Percentiles rank a stretch among this genome's conserved stretches.
phyloP scores from a whole-genome alignment of 92 coral and sea anemone genomes.

The Actinostola sp. region DNA sequence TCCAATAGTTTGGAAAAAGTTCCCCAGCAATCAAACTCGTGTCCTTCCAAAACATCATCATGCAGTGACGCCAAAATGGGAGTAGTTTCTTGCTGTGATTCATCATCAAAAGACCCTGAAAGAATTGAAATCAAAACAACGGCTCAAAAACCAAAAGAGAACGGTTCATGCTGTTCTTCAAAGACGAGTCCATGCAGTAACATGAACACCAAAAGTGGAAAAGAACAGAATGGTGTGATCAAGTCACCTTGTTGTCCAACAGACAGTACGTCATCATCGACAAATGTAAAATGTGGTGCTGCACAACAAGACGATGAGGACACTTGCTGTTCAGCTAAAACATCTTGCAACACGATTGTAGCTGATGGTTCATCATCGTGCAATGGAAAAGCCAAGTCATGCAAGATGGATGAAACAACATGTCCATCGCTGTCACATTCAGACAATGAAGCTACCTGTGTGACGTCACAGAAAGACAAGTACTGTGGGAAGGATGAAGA shows the following conservation, averaged over 20 bases:
- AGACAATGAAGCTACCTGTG: background rate
- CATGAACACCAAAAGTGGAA: background rate
- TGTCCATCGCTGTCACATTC: no score
- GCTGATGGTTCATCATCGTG: background rate
- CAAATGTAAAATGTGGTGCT: no score
- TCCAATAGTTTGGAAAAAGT: no score
- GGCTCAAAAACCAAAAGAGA: background rate
- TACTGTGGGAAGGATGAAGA: conserved; percentile 7
- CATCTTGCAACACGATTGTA: background rate
- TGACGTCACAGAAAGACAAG: background rate
- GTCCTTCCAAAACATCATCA: background rate
- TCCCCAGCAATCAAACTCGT: no score
- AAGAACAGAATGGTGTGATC: background rate
- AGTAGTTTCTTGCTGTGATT: background rate
- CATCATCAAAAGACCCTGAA: background rate
- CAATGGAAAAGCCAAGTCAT: background rate
- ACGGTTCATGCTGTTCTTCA: conserved; percentile 1
- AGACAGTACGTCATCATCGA: background rate
- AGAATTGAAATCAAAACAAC: background rate
- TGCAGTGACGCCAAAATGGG: no score
- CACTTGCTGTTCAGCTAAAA: background rate
- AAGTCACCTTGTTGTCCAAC: background rate
- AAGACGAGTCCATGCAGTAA: background rate
- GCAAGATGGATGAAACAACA: no score
- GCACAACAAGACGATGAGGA: background rate